phyloP scores from a whole-genome alignment of 2,113 vertebrate species.

The Prochilodus magdalenae region DNA sequence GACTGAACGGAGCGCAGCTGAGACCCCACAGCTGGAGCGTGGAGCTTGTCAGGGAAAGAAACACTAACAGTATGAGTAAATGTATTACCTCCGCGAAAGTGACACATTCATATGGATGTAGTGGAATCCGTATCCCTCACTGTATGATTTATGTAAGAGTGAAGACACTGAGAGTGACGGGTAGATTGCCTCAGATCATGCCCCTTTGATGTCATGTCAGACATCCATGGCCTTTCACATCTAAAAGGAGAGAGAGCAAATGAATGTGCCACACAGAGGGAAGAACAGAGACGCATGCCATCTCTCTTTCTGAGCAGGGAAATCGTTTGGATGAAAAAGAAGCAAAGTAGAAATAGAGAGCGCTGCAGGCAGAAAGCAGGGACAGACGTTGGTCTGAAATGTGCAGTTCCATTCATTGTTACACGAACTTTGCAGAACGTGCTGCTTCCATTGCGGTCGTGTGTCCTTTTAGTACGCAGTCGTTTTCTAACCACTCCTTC shows the following conservation, averaged over 20 bases:
- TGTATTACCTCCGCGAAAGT: slow-evolving; percentile 19
- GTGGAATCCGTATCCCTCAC: slow-evolving; percentile 27
- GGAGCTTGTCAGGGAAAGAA: slow-evolving; percentile 24
- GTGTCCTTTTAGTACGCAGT: too few species aligned
- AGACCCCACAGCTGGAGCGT: slow-evolving; percentile 39
- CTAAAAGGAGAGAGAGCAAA: slow-evolving; percentile 30
- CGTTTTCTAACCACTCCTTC: background rate
- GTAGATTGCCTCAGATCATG: slow-evolving; percentile 45
- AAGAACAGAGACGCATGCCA: slow-evolving; percentile 21
- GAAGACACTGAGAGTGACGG: slow-evolving; percentile 24
- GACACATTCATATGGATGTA: slow-evolving; percentile 35
- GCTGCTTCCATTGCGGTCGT: background rate
- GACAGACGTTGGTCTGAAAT: background rate
- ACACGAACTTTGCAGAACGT: background rate
- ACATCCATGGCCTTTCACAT: slow-evolving; percentile 43
- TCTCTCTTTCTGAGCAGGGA: slow-evolving; percentile 11
- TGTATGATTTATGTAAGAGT: slow-evolving; percentile 44
- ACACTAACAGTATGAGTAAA: slow-evolving; percentile 28
- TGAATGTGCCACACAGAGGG: slow-evolving; percentile 28
- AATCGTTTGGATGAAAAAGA: slow-evolving; percentile 32
- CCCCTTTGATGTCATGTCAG: slow-evolving; percentile 54
- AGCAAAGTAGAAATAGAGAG: slow-evolving; percentile 21
- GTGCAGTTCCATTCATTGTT: slow-evolving; percentile 2
- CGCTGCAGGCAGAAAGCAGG: background rate
- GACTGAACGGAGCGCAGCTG: slow-evolving; percentile 15